Evolutionary conservation across 2,113 vertebrate genomes (phyloP).

Genomic region (Amphiprion ocellaris): DNA sequence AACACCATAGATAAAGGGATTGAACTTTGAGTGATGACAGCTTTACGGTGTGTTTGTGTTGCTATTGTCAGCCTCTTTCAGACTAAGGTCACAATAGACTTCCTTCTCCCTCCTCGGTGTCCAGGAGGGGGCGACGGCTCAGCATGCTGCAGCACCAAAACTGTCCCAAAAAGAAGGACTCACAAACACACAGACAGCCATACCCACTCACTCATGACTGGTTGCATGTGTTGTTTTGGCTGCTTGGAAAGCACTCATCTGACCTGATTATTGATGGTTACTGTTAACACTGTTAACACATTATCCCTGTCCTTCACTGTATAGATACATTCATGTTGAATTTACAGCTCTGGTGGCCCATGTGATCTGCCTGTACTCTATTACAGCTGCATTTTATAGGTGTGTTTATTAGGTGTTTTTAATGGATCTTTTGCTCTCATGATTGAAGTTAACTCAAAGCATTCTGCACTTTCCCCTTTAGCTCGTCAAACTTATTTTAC

Average conservation of each 20-base stretch:
- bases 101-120: constrained; percentile 12
- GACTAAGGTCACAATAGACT: background rate
- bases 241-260: background rate
- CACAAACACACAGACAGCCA: background rate
- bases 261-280: background rate
- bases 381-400: constrained; percentile 33
- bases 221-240: background rate
- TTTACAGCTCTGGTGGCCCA: constrained; percentile 9
- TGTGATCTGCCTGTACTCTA: constrained; percentile 3
- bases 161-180: background rate
- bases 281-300: background rate
- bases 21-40: no score
- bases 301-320: background rate
- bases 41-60: no score
- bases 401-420: constrained; percentile 48
- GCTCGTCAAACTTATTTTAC: background rate
- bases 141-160: constrained; percentile 22
- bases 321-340: background rate
- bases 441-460: constrained; percentile 2
- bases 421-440: constrained; percentile 24
- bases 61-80: no score
- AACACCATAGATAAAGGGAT: no score
- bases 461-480: constrained; percentile 1
- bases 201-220: constrained; percentile 9
- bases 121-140: constrained; percentile 75